These are phyloP conservation scores for Chloroceryle amazona DNA, from an alignment of 2,797 vertebrate species.

Conservation along the genomic window DNA sequence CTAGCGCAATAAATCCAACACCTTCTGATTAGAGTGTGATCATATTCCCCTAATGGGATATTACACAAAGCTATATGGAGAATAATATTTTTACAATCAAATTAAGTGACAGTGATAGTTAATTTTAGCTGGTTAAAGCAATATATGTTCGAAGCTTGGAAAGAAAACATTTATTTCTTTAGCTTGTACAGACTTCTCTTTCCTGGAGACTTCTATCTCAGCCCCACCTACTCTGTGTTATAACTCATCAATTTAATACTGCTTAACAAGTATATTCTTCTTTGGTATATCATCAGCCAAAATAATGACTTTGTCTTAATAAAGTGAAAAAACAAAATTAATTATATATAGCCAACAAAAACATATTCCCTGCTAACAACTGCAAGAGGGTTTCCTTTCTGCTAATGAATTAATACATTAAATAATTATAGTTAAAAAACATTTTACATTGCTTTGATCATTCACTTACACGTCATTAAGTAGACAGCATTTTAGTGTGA, in stretches of 20 bases:
- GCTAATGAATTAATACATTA: conserved; percentile 81
- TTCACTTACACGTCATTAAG: conserved; percentile 80
- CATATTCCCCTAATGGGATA: conserved; percentile 73
- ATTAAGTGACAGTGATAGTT: conserved; percentile 71
- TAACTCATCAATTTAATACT: conserved; percentile 71
- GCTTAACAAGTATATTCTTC: conserved; percentile 67
- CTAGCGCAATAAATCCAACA: conserved; percentile 67
- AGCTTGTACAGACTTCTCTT: conserved; percentile 28
- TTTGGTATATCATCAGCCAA: conserved; percentile 51
- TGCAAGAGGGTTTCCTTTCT: conserved; percentile 34
- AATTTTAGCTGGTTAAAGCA: conserved; percentile 77
- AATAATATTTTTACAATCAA: conserved; percentile 78
- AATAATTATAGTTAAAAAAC: conserved; percentile 77
- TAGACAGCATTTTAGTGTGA: conserved; percentile 81
- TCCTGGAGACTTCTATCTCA: conserved; percentile 41
- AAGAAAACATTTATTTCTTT: conserved; percentile 66
- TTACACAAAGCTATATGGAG: conserved; percentile 70
- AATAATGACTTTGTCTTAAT: conserved; percentile 68
- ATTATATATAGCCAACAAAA: conserved; percentile 63
- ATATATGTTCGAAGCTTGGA: conserved; percentile 49
- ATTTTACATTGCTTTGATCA: conserved; percentile 79
- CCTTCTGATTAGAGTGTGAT: conserved; percentile 66
- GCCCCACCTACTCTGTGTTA: conserved; percentile 2
- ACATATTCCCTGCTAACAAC: conserved; percentile 38
- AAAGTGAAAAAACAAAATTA: conserved; percentile 58